A percentile compares a stretch with the other conserved stretches of the same genome.
Evolutionary conservation across 1,140 invertebrate genomes (phyloP).

Genomic region (Stratiolaelaps scimitus): DNA sequence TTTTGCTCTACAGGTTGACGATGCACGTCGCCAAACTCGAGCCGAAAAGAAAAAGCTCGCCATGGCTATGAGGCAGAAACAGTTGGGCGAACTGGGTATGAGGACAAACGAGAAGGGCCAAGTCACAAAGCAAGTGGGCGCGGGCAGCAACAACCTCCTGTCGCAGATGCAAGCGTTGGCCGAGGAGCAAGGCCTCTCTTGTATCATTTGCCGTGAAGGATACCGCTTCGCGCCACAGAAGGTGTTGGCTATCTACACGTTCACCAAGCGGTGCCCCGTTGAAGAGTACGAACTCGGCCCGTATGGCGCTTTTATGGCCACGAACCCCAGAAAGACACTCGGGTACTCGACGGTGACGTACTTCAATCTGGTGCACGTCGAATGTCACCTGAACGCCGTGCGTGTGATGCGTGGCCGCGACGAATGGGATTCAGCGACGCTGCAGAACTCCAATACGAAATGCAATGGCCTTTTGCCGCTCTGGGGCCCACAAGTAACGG

Average conservation of each 20-base stretch:
- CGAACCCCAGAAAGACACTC: conserved; percentile 42
- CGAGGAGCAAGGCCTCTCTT: conserved; percentile 87
- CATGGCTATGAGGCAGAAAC: conserved; percentile 93
- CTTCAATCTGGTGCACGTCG: conserved; percentile 94
- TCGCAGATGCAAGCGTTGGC: conserved; percentile 88
- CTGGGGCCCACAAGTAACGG: conserved; percentile 89
- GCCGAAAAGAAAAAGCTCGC: conserved; percentile 88
- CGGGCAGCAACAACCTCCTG: conserved; percentile 47
- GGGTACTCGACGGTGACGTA: conserved; percentile 74
- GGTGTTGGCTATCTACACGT: conserved; percentile 90
- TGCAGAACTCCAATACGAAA: conserved; percentile 93
- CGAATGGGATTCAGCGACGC: conserved; percentile 92
- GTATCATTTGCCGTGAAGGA: conserved; percentile 94
- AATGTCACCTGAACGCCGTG: conserved; percentile 93
- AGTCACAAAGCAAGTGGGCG: conserved; percentile 37
- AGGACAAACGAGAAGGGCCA: conserved; percentile 75
- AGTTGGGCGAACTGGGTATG: conserved; percentile 87
- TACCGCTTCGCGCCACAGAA: conserved; percentile 86
- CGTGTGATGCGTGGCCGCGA: conserved; percentile 55
- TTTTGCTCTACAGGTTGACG: conserved; percentile 64
- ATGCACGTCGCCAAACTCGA: conserved; percentile 77
- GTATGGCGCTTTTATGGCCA: conserved; percentile 39
- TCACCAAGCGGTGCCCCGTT: conserved; percentile 85
- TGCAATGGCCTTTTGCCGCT: conserved; percentile 90
- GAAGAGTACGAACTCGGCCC: conserved; percentile 82